These are phyloP conservation scores for Oxystoma pomonae DNA, from an alignment of 2,888 invertebrate genomes.

Conservation along the genomic window DNA sequence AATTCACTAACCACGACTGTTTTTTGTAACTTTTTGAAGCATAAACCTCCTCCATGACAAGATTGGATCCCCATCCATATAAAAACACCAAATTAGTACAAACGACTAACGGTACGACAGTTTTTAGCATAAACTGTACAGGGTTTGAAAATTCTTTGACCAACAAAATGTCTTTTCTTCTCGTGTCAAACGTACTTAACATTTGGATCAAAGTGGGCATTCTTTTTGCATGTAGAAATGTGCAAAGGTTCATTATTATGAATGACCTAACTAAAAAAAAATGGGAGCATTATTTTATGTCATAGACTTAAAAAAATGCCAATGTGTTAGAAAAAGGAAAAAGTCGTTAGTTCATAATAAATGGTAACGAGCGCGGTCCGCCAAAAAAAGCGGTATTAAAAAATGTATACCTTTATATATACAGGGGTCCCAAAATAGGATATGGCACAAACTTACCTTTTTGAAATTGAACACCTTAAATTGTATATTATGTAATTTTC, in stretches of 20 bases:
- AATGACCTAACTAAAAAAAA: neutral
- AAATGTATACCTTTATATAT: no score
- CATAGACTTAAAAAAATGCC: no score
- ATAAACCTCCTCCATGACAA: constrained; percentile 9
- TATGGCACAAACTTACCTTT: no score
- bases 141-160: neutral
- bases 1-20: neutral
- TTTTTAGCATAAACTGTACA: neutral
- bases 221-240: constrained; percentile 2
- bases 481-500: no score
- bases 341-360: no score
- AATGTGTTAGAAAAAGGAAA: no score
- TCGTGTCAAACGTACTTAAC: neutral
- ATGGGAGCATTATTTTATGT: no score
- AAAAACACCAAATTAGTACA: neutral
- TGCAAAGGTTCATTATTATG: neutral
- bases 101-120: neutral
- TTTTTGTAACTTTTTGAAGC: constrained; percentile 2
- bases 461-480: no score
- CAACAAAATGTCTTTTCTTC: neutral
- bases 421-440: no score
- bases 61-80: neutral
- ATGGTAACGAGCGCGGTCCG: no score
- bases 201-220: neutral
- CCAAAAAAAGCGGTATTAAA: no score